Conservation (phyloP, 2,797 vertebrate species). For the Myotis myotis region DNA sequence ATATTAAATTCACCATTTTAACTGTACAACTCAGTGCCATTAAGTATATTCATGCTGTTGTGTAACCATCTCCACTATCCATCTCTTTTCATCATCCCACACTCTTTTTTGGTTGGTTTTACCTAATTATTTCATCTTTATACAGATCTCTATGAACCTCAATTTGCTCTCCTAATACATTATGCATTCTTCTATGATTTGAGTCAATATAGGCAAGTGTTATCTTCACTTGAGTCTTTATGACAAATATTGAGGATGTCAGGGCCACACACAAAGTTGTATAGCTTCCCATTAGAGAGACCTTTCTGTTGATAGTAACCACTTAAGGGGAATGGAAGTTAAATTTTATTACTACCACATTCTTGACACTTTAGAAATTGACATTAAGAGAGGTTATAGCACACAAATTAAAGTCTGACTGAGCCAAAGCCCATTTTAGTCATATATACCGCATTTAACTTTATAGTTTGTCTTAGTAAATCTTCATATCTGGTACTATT, state of each 20-base stretch:
- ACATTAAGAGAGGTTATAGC: neutral
- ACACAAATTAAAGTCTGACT: neutral
- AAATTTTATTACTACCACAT: neutral
- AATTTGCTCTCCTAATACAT: neutral
- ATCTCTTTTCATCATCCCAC: too few species aligned
- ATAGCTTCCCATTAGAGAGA: neutral
- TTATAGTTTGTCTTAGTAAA: neutral
- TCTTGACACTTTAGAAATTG: neutral
- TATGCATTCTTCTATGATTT: neutral
- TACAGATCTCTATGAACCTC: neutral
- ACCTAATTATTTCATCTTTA: neutral
- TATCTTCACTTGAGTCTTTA: neutral
- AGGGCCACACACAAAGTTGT: neutral
- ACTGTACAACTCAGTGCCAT: too few species aligned
- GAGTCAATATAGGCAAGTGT: neutral
- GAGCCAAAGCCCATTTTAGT: neutral
- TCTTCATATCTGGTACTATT: neutral
- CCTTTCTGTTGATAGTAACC: neutral
- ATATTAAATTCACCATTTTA: too few species aligned
- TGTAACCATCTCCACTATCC: too few species aligned
- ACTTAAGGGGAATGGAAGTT: neutral
- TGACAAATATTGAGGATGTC: neutral
- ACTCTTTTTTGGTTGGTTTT: neutral
- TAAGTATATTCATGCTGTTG: too few species aligned
- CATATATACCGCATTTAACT: neutral